Percentiles rank a stretch among this genome's conserved stretches.
These are phyloP conservation scores for Nysson spinosus DNA, from an alignment of 2,888 invertebrate genomes.

Conservation along the genomic window DNA sequence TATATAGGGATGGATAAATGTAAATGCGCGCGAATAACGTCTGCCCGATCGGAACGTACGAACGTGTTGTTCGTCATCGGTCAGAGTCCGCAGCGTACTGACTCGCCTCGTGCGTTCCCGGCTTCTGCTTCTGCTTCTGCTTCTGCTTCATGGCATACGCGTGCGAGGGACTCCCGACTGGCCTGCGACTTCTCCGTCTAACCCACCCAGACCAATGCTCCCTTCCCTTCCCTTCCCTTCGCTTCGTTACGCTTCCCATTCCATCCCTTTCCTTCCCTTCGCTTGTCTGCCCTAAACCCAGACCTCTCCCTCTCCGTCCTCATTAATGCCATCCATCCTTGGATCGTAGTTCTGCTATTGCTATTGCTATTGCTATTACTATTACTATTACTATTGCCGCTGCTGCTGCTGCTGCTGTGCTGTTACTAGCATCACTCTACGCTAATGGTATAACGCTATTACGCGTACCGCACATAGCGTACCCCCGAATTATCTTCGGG, in stretches of 20 bases:
- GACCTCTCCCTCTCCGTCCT: no score
- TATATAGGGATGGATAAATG: no score
- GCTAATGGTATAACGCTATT: no score
- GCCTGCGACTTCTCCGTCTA: slow-evolving; percentile 34
- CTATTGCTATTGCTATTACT: slow-evolving; percentile 13
- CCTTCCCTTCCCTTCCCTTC: slow-evolving; percentile 1
- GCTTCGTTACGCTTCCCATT: neutral
- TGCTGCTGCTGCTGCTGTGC: neutral
- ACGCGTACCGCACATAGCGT: no score
- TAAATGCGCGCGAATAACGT: slow-evolving; percentile 2
- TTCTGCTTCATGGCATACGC: slow-evolving; percentile 47
- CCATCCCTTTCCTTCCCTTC: no score
- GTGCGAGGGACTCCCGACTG: slow-evolving; percentile 60
- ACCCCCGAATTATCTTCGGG: no score
- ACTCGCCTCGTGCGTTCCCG: slow-evolving; percentile 60
- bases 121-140: no score
- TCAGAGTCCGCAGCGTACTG: slow-evolving; percentile 68
- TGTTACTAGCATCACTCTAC: slow-evolving; percentile 5
- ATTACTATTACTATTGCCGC: neutral
- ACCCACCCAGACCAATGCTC: slow-evolving; percentile 18
- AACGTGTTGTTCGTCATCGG: slow-evolving; percentile 25
- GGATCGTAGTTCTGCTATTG: no score
- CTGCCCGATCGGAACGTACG: no score
- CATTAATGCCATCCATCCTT: no score
- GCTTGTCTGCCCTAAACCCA: no score